Conservation (phyloP, 2,888 invertebrate genomes). For the Abrostola triplasia region DNA sequence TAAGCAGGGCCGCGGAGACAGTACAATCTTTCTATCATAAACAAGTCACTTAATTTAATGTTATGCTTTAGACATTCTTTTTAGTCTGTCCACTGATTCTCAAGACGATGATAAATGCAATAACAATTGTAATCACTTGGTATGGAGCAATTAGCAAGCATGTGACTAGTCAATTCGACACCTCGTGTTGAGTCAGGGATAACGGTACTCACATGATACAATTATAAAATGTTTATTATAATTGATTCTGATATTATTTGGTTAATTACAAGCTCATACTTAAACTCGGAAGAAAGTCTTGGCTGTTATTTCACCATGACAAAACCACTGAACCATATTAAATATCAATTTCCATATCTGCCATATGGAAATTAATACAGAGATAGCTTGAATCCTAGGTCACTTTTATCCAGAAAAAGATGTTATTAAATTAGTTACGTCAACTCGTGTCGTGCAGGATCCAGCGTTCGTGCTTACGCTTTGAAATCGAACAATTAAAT, state of each 20-base stretch:
- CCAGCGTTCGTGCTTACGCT: no score
- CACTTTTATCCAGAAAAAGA: no score
- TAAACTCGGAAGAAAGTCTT: not conserved
- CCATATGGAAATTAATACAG: no score
- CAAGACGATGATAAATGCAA: conserved; percentile 62
- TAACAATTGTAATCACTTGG: conserved; percentile 75
- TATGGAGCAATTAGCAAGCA: conserved; percentile 72
- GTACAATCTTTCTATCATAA: conserved; percentile 12
- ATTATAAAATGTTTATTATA: conserved; percentile 27
- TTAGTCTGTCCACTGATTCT: conserved; percentile 33
- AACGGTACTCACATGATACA: conserved; percentile 47
- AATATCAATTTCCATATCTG: no score
- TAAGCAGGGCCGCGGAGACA: conserved; percentile 1
- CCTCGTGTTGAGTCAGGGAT: conserved; percentile 62
- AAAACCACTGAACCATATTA: no score
- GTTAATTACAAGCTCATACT: not conserved
- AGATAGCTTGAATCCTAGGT: no score
- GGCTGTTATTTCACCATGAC: no score
- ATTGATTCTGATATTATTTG: not conserved
- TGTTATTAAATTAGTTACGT: no score
- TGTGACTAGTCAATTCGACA: conserved; percentile 71
- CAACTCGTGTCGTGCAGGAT: no score
- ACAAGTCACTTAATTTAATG: conserved; percentile 13
- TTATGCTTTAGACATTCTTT: conserved; percentile 22
- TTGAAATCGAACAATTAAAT: no score